Base-by-base conservation (phyloP, 2,888 invertebrate genomes). In the Eurytoma californica region DNA sequence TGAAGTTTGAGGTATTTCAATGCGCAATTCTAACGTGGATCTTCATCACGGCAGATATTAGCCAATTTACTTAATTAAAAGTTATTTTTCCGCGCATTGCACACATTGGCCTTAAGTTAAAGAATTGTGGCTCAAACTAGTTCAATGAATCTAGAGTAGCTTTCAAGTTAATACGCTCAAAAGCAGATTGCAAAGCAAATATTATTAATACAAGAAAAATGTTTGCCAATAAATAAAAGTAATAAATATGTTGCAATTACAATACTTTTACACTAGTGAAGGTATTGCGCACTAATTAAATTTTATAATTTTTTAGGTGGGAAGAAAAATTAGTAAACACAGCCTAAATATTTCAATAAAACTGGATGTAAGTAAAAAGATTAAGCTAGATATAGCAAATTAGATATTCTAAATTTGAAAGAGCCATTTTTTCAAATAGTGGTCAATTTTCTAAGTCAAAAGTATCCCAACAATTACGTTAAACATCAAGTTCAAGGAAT, bases 251-350 rank as follows among this genome's bases (percentile, higher is more conserved):
- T 39, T 39, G 9, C 5, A 5, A 39, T 39, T 39, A 1, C 7
- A 39, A 9, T 39, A 39, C 9, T 39, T 30, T 39, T 4, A 7
- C 39, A 9, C 39, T 7, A 39, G 1, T 9, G 2, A 39, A 39
- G 7, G 39, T 39, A 24, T 24, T 24, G 24, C 9, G 5, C 0
- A 39, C 7, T 39, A 9, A 39, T 39, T 39, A 39, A 39, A 39
- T 9, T 9, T 39, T 39, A 7, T 39, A 7, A 39, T 51, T 39
- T 67, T 76, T 55, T 16, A 80, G 80, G 77, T 80, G 7, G 80
- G 69, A 20, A 77, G 77, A 16, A 77, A 80, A 77, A 68, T 80
- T 9, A 80, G 80, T 57, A 20, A 28, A n/a, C 72, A 80, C n/a
- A 77, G 77, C 14, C 18, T 80, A 16, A 80, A 74, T 7, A 72